A percentile compares a stretch with the other conserved stretches of the same genome.
phyloP scores from a whole-genome alignment of 2,888 invertebrate genomes.

The Apoda limacodes region DNA sequence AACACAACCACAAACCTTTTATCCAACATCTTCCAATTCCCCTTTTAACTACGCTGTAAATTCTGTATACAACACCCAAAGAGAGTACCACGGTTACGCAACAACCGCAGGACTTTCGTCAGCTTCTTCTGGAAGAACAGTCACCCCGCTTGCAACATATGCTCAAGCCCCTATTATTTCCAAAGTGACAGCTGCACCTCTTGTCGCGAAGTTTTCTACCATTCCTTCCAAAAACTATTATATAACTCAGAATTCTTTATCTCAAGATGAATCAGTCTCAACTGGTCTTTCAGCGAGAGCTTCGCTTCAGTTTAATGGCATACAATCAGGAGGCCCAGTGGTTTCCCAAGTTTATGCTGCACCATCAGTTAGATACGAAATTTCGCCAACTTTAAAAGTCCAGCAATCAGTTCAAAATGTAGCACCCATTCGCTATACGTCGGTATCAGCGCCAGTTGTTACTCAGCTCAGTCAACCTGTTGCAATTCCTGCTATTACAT shows the following conservation, averaged over 20 bases:
- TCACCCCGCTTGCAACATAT: slow-evolving; percentile 53
- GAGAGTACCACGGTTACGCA: slow-evolving; percentile 65
- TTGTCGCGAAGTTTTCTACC: slow-evolving; percentile 44
- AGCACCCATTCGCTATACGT: slow-evolving; percentile 23
- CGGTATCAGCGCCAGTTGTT: slow-evolving; percentile 22
- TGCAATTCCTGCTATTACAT: slow-evolving; percentile 16
- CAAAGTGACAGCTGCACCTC: slow-evolving; percentile 58
- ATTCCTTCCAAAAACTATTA: slow-evolving; percentile 43
- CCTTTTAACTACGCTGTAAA: slow-evolving; percentile 31
- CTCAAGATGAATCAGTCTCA: slow-evolving; percentile 35
- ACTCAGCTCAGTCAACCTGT: slow-evolving; percentile 23
- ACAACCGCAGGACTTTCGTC: slow-evolving; percentile 65
- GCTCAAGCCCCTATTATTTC: slow-evolving; percentile 65
- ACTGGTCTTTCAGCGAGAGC: slow-evolving; percentile 51
- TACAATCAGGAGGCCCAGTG: slow-evolving; percentile 49
- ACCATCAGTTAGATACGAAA: slow-evolving; percentile 43
- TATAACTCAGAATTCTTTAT: slow-evolving; percentile 40
- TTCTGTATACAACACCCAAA: slow-evolving; percentile 29
- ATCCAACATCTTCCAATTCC: slow-evolving; percentile 25
- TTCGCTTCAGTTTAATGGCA: slow-evolving; percentile 44
- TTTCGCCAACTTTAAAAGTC: slow-evolving; percentile 38
- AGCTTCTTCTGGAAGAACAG: slow-evolving; percentile 35
- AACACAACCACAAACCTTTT: slow-evolving; percentile 31
- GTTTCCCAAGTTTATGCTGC: slow-evolving; percentile 58
- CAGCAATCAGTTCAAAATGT: slow-evolving; percentile 30